These are phyloP conservation scores for Addax nasomaculatus DNA, from an alignment of 2,113 vertebrate species.

Conservation along the genomic window DNA sequence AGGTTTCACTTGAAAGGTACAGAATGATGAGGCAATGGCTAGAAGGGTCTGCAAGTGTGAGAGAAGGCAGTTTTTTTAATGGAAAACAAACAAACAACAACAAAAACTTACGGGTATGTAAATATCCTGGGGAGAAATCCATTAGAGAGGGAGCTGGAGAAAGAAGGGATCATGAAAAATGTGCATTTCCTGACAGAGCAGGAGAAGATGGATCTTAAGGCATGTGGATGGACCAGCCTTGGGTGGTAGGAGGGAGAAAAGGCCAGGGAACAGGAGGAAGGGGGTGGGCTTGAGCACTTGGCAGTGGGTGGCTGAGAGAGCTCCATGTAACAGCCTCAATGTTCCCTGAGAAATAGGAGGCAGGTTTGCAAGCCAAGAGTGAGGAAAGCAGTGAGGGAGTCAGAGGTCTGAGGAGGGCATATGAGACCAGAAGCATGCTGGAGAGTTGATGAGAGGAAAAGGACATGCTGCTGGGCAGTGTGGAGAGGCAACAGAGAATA, in stretches of 20 bases:
- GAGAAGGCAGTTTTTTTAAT: not conserved
- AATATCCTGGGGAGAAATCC: not conserved
- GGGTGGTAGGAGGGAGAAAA: conserved; percentile 55
- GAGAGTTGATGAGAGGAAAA: not conserved
- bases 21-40: not conserved
- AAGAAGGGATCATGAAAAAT: not conserved
- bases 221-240: not conserved
- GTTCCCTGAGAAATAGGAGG: conserved; percentile 36
- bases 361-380: not conserved
- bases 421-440: not conserved
- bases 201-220: conserved; percentile 8
- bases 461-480: no score
- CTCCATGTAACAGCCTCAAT: not conserved
- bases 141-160: not conserved
- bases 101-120: not conserved
- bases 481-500: not conserved
- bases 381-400: not conserved
- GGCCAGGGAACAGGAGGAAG: conserved; percentile 53
- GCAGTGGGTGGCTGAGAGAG: conserved; percentile 26
- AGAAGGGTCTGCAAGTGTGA: not conserved
- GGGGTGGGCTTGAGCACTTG: conserved; percentile 2
- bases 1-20: conserved; percentile 15
- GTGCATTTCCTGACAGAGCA: not conserved
- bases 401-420: not conserved
- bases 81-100: not conserved